These are phyloP conservation scores for Nothobranchius furzeri DNA, from an alignment of 2,113 vertebrate species.

Conservation along the genomic window DNA sequence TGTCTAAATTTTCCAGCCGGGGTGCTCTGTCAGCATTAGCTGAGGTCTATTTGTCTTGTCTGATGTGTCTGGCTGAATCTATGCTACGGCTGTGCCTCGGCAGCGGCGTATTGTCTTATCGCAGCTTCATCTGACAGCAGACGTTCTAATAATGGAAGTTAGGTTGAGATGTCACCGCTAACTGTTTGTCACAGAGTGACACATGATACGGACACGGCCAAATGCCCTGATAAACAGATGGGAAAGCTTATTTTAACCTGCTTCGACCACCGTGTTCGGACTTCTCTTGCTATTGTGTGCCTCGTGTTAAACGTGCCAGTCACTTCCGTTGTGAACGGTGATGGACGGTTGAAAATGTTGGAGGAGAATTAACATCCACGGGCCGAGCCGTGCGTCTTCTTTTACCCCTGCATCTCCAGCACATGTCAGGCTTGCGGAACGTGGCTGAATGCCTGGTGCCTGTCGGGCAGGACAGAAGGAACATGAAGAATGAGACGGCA, in stretches of 20 bases:
- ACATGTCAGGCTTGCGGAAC: conserved; percentile 65
- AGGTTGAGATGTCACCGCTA: conserved; percentile 56
- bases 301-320: conserved; percentile 54
- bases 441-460: conserved; percentile 48
- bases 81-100: conserved; percentile 39
- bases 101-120: conserved; percentile 65
- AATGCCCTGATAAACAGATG: conserved; percentile 37
- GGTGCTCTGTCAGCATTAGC: conserved; percentile 68
- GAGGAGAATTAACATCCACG: conserved; percentile 62
- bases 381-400: conserved; percentile 69
- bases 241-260: conserved; percentile 40
- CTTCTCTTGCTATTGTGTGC: conserved; percentile 28
- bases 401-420: conserved; percentile 67
- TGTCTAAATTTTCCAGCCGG: conserved; percentile 60
- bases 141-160: conserved; percentile 60
- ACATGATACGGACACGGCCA: conserved; percentile 35
- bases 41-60: conserved; percentile 74
- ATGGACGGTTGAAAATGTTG: conserved; percentile 55
- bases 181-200: conserved; percentile 40
- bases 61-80: conserved; percentile 64
- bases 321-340: conserved; percentile 46
- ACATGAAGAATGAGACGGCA: conserved; percentile 68
- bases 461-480: conserved; percentile 51
- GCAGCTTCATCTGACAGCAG: conserved; percentile 61
- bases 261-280: conserved; percentile 6